phyloP scores from a whole-genome alignment of 2,797 vertebrate species.

The Moxostoma hubbsi region DNA sequence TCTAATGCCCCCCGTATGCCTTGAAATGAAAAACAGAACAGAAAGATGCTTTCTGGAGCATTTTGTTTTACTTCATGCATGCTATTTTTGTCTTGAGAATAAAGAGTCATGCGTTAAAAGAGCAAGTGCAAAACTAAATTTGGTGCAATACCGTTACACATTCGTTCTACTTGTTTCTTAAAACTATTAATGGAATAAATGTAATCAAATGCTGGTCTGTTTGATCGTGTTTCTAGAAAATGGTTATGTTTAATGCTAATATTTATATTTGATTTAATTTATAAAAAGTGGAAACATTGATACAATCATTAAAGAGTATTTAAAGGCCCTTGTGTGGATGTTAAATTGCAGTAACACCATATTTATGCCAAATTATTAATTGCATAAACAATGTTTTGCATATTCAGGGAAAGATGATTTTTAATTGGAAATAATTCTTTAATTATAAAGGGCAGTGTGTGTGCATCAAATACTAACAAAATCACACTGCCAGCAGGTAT shows the following conservation, averaged over 20 bases:
- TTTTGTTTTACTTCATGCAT: not conserved
- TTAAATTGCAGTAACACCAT: not conserved
- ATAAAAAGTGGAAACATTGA: not conserved
- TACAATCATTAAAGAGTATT: not conserved
- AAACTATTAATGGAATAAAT: not conserved
- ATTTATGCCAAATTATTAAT: not conserved
- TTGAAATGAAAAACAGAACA: not conserved
- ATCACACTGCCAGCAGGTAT: not conserved
- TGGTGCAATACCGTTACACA: not conserved
- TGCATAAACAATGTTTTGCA: not conserved
- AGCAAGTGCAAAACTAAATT: not conserved
- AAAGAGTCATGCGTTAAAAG: not conserved
- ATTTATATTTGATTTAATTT: not conserved
- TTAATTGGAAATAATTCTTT: not conserved
- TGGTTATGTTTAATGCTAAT: not conserved
- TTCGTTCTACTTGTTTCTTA: not conserved
- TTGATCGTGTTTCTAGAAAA: conserved; percentile 22
- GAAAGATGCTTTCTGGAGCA: not conserved
- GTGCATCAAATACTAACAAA: not conserved
- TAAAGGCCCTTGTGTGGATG: not conserved
- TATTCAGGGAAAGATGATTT: not conserved
- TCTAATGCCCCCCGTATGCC: conserved; percentile 43
- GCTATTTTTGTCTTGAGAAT: not conserved
- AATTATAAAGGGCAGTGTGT: not conserved
- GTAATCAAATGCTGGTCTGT: not conserved